Evolutionary conservation across 2,888 invertebrate species (phyloP), one percentile per base, ranked within the genome.

Genomic region (Muschampia plurimacula): DNA sequence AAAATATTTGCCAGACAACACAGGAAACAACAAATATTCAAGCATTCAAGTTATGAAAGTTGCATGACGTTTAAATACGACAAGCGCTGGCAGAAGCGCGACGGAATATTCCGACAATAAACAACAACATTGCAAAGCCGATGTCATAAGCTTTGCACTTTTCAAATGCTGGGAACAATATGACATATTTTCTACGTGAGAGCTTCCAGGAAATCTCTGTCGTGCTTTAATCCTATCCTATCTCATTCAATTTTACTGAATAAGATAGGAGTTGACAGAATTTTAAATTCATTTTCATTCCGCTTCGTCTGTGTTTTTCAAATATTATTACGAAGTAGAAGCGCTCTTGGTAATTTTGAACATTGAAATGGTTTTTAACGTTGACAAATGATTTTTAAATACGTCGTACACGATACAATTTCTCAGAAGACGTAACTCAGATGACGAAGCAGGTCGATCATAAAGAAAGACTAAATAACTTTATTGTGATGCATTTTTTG

Each of bases 71-170:
- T 66, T 64, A 67, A 67, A 59, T 67, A 67, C 59, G 46, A 67
- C 67, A 66, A 32, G n/a, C n/a, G 28, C 46, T 28, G 22, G 13
- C 65, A n/a, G 65, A 44, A 6, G 22, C 65, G 13, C 49, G 66
- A 66, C 66, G 59, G 44, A 44, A 66, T 71, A 60, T 66, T 32
- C 49, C 66, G 60, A 72, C 66, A 72, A 67, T 72, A 67, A 72
- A 49, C 71, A 62, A 52, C 52, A 70, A 65, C 49, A 49, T 62
- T 62, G 60, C 67, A 67, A 72, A 67, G 67, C 60, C 66, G 71
- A 71, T 60, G 66, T 67, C 62, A 67, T 62, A 67, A 72, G 72
- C 67, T 72, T 72, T 72, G 72, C 72, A 72, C 67, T 72, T 72
- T 72, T 72, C 62, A 72, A 72, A 72, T 32, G 62, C 72, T 44